phyloP scores from a whole-genome alignment of 2,888 invertebrate species.

The Coenonympha arcania region DNA sequence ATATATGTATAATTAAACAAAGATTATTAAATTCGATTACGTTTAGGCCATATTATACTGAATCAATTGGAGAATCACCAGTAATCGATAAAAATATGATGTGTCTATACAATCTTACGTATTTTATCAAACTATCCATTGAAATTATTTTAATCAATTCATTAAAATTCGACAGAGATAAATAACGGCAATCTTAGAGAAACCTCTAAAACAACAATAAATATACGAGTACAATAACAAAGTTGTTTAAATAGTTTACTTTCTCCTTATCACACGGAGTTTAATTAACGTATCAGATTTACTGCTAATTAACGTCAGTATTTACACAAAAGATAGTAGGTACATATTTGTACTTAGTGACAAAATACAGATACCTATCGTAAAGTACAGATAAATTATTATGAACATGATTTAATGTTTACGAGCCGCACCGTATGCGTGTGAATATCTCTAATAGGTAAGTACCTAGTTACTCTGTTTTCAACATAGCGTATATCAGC shows the following conservation, averaged over 20 bases:
- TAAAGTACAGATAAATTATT: slow-evolving; percentile 43
- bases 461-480: slow-evolving; percentile 29
- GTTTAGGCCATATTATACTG: too few relatives aligned
- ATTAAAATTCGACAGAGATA: too few relatives aligned
- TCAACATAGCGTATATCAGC: slow-evolving; percentile 49
- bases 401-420: slow-evolving; percentile 12
- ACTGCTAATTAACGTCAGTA: slow-evolving; percentile 46
- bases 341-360: slow-evolving; percentile 42
- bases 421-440: slow-evolving; percentile 51
- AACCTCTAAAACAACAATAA: slow-evolving; percentile 1
- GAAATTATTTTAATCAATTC: too few relatives aligned
- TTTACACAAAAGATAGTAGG: slow-evolving; percentile 40
- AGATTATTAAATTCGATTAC: too few relatives aligned
- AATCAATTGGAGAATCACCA: too few relatives aligned
- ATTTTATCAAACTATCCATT: too few relatives aligned
- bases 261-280: slow-evolving; percentile 20
- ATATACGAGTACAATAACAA: slow-evolving; percentile 10
- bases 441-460: slow-evolving; percentile 34
- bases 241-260: slow-evolving; percentile 28
- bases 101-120: too few relatives aligned
- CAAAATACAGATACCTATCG: slow-evolving; percentile 40
- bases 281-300: slow-evolving; percentile 40
- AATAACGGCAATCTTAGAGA: not conserved
- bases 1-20: too few relatives aligned
- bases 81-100: too few relatives aligned